phyloP scores from a whole-genome alignment of 2,113 vertebrate genomes.

The Chloropsis cyanopogon region DNA sequence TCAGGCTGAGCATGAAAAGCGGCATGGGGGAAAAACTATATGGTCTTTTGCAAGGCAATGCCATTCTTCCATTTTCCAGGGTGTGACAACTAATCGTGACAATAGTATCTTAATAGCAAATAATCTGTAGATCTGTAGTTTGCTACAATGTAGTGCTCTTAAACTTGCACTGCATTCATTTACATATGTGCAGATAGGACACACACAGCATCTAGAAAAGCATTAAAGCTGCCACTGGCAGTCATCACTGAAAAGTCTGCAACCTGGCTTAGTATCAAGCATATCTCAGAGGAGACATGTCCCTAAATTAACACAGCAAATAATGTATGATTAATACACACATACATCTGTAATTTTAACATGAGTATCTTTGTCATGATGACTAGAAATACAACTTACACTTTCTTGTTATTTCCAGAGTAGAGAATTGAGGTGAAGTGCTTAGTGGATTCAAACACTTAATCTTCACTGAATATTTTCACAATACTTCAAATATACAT shows the following conservation, averaged over 20 bases:
- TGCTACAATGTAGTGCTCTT: not conserved
- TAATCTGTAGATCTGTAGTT: not conserved
- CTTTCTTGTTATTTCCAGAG: not conserved
- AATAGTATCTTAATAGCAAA: not conserved
- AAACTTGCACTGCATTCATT: not conserved
- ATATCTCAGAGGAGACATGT: not conserved
- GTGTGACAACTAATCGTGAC: not conserved
- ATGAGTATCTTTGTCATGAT: not conserved
- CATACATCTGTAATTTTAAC: not conserved
- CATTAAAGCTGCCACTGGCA: not conserved
- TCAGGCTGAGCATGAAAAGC: not conserved
- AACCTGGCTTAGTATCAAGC: not conserved
- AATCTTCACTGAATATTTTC: not conserved
- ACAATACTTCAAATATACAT: not conserved
- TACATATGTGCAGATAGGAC: rapidly evolving
- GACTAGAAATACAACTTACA: not conserved
- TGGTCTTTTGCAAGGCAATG: not conserved
- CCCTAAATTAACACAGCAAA: not conserved
- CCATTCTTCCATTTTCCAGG: not conserved
- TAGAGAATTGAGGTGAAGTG: not conserved
- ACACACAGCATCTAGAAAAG: not conserved
- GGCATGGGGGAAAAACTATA: not conserved
- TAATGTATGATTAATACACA: not conserved
- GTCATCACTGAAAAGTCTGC: not conserved
- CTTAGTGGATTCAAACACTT: not conserved